phyloP scores from a whole-genome alignment of 1,140 invertebrate species.

The Artemia franciscana region DNA sequence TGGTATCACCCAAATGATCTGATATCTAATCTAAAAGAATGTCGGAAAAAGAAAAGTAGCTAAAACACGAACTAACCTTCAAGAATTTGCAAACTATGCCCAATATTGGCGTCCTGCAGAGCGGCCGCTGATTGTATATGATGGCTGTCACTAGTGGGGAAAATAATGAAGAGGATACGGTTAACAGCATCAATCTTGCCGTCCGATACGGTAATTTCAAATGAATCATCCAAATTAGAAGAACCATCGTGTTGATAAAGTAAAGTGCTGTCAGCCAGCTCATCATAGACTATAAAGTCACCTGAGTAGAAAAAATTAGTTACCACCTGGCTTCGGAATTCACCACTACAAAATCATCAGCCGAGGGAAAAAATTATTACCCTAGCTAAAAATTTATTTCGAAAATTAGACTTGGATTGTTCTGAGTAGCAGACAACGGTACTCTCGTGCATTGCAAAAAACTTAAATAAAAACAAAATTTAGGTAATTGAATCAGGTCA shows the following conservation, averaged over 20 bases:
- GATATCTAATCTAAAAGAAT: too few species aligned
- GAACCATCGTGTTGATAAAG: constrained; percentile 16
- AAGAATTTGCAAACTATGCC: not conserved
- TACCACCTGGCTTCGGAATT: too few species aligned
- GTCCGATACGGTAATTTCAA: constrained; percentile 15
- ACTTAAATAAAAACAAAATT: too few species aligned
- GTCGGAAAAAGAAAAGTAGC: too few species aligned
- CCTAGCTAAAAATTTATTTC: too few species aligned
- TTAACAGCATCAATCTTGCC: constrained; percentile 7
- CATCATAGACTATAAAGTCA: constrained; percentile 6
- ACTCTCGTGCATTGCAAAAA: too few species aligned
- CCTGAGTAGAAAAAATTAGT: constrained; percentile 1
- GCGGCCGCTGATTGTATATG: not conserved
- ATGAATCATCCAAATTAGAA: constrained; percentile 10
- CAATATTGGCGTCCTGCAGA: not conserved
- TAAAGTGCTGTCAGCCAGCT: constrained; percentile 14
- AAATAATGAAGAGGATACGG: not conserved
- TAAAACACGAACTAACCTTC: not conserved
- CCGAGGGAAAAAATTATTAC: too few species aligned
- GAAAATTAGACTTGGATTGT: too few species aligned
- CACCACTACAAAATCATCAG: too few species aligned
- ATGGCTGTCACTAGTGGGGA: not conserved
- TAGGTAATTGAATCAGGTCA: too few species aligned
- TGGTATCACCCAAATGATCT: too few species aligned
- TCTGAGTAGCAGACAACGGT: too few species aligned